Evolutionary conservation across 2,113 vertebrate genomes (phyloP).

Genomic region (Galemys pyrenaicus): DNA sequence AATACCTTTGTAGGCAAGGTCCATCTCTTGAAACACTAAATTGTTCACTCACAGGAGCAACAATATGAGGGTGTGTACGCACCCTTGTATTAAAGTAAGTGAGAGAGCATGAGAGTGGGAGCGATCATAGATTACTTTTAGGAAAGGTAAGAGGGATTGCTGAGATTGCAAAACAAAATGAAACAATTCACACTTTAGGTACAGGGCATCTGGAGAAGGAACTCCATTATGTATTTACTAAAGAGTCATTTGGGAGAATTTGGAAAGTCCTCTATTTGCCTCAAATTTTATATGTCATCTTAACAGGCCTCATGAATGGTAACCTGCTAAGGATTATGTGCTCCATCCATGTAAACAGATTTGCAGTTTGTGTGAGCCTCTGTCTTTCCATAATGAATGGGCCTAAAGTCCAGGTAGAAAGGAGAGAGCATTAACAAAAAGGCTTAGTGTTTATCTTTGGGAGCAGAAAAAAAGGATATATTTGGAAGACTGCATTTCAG

Average conservation of each 20-base stretch:
- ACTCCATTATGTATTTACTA: background rate
- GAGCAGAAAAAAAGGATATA: background rate
- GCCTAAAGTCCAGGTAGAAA: background rate
- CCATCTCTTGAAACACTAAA: background rate
- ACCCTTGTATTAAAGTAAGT: background rate
- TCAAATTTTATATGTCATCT: background rate
- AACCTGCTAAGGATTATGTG: background rate
- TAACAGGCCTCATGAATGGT: background rate
- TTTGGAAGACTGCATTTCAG: background rate
- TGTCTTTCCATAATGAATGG: background rate
- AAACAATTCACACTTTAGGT: background rate
- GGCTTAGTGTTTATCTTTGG: background rate
- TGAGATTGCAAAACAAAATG: background rate
- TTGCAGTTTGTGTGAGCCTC: background rate
- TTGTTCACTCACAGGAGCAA: background rate
- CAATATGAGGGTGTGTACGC: background rate
- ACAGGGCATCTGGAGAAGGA: background rate
- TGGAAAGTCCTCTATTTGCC: background rate
- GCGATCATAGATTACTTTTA: background rate
- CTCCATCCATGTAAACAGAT: background rate
- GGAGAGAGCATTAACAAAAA: background rate
- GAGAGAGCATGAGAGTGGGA: background rate
- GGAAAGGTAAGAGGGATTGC: background rate
- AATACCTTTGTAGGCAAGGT: background rate
- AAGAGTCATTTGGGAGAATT: background rate